phyloP scores from a whole-genome alignment of 2,888 invertebrate species.

The Pandemis corylana region DNA sequence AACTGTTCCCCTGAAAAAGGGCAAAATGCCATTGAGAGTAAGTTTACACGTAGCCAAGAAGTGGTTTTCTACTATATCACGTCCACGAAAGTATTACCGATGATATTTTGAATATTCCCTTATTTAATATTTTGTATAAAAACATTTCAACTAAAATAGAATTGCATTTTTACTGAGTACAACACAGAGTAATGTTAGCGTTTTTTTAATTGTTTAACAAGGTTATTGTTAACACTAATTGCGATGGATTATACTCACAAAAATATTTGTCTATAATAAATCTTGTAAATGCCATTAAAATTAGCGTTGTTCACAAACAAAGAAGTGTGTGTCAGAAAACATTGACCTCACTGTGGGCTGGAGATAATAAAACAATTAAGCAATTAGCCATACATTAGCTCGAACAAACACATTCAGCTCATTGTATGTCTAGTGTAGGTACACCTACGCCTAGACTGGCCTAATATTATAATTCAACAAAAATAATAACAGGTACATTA shows the following conservation, averaged over 20 bases:
- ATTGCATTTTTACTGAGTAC: too few relatives aligned
- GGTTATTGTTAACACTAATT: slow-evolving; percentile 14
- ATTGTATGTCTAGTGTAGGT: slow-evolving; percentile 7
- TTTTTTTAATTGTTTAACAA: background rate
- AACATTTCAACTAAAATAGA: too few relatives aligned
- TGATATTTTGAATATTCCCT: too few relatives aligned
- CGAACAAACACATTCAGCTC: slow-evolving; percentile 10
- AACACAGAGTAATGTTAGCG: background rate
- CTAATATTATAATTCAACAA: background rate
- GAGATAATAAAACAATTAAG: slow-evolving; percentile 22
- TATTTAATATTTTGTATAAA: too few relatives aligned
- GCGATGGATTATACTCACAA: background rate
- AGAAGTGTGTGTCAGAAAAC: slow-evolving; percentile 11
- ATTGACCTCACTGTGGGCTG: slow-evolving; percentile 18
- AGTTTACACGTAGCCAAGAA: too few relatives aligned
- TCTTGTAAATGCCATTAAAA: slow-evolving; percentile 9
- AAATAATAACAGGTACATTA: background rate
- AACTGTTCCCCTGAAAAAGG: too few relatives aligned
- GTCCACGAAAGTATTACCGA: too few relatives aligned
- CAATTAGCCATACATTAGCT: slow-evolving; percentile 24
- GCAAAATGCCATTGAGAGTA: too few relatives aligned
- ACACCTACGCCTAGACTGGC: slow-evolving; percentile 6
- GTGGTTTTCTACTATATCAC: too few relatives aligned
- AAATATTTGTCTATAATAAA: background rate
- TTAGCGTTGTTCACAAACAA: slow-evolving; percentile 11